Percentiles rank a stretch among this genome's conserved stretches.
Evolutionary conservation across 2,113 vertebrate genomes (phyloP).

Genomic region (Phainopepla nitens): DNA sequence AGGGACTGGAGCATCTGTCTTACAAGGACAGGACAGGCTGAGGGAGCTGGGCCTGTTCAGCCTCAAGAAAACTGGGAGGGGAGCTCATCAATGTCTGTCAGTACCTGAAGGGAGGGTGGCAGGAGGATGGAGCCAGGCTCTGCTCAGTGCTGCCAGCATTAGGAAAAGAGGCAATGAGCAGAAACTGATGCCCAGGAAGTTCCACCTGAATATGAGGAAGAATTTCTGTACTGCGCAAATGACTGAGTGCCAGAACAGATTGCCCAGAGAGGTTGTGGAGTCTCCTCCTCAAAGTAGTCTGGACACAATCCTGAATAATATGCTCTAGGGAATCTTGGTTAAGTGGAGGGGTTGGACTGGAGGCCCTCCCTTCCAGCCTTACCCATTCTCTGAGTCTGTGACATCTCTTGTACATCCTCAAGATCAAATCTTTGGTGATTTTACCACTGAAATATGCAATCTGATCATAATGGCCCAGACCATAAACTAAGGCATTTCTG

Average conservation of each 20-base stretch:
- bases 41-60: not conserved
- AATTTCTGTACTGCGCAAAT: not conserved
- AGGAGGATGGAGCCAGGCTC: not conserved
- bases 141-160: not conserved
- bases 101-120: not conserved
- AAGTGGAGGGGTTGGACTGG: not conserved
- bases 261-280: not conserved
- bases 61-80: rapidly evolving
- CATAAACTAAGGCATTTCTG: not conserved
- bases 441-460: not conserved
- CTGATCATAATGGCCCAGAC: not conserved
- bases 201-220: not conserved
- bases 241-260: not conserved
- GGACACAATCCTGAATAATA: not conserved
- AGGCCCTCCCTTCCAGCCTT: not conserved
- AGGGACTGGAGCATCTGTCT: not conserved
- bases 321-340: not conserved
- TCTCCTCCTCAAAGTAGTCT: not conserved
- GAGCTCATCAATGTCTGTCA: rapidly evolving
- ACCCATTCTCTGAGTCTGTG: not conserved
- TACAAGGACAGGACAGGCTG: not conserved
- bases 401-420: not conserved
- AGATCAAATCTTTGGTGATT: not conserved
- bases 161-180: not conserved
- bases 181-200: not conserved